These are phyloP conservation scores for Penaeus monodon DNA, from an alignment of 2,888 invertebrate species.

Conservation along the genomic window DNA sequence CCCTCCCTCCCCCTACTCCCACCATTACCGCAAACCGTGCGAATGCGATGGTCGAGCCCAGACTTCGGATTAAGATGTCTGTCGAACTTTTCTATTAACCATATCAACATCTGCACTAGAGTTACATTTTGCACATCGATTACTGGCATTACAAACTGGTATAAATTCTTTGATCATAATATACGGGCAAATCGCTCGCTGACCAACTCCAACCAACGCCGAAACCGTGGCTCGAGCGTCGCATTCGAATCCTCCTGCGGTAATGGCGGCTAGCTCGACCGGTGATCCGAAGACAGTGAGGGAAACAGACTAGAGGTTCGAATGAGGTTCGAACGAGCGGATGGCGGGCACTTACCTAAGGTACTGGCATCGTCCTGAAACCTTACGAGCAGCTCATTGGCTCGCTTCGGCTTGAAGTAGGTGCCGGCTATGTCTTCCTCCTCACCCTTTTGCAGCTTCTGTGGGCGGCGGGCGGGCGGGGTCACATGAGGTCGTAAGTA, in stretches of 20 bases:
- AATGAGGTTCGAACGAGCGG: neutral
- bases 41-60: neutral
- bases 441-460: constrained; percentile 74
- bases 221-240: no score
- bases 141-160: no score
- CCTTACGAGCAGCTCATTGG: constrained; percentile 59
- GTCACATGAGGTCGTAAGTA: neutral
- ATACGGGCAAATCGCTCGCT: rapidly evolving
- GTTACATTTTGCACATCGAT: no score
- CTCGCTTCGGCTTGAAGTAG: constrained; percentile 77
- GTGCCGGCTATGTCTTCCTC: constrained; percentile 78
- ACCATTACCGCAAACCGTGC: neutral
- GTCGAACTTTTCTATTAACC: neutral
- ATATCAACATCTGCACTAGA: no score
- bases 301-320: neutral
- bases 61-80: neutral
- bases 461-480: constrained; percentile 40
- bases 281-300: no score
- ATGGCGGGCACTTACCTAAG: neutral
- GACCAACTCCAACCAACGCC: no score
- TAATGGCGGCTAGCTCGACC: no score
- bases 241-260: no score
- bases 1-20: constrained; percentile 10
- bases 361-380: constrained; percentile 50
- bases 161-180: no score